Evolutionary conservation across 2,888 invertebrate species (phyloP), one percentile per base, ranked within the genome.

Genomic region (Perdita meconis): DNA sequence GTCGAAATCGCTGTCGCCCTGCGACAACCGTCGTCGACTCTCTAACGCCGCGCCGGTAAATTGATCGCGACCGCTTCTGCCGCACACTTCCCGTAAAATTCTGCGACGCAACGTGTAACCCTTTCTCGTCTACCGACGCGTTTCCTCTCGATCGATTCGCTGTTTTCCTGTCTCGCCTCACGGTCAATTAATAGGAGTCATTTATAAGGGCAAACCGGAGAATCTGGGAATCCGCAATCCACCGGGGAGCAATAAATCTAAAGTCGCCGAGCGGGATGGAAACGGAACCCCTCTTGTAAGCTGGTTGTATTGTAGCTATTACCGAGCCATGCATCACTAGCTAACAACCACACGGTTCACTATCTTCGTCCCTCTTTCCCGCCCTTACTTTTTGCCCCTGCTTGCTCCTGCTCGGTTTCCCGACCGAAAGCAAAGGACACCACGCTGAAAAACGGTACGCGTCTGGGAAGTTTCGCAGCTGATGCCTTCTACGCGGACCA

Each of bases 361-460:
- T 82, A 67, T 84, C 84, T 55, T 60, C 66, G 30, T 75, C 70
- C 42, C 61, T 68, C 68, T 51, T 55, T 50, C 68, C 60, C 63
- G 47, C 67, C 70, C 78, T 72, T 66, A 47, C 59, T 75, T 77
- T 68, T 74, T 61, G 55, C 65, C 78, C 68, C 76, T 68, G 65
- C 68, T 26, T 53, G n/a, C 60, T 57, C 70, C 73, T 80, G 76
- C 70, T 59, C 26, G 63, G 69, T 70, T 65, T 72, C 53, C 57
- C 61, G 63, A 40, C 81, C 78, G 81, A 80, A 83, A 84, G 85
- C 94, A 93, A 93, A 84, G 82, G 93, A 94, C 93, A 93, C 93
- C 92, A 56, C 57, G 60, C 64, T 40, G 74, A 78, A 64, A 71
- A 74, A 59, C 80, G 71, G 77, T 81, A 84, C 81, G 19, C 22